Evolutionary conservation across 2,797 vertebrate genomes (phyloP), one percentile per base, ranked within the genome.

Genomic region (Galagoides demidoff): DNA sequence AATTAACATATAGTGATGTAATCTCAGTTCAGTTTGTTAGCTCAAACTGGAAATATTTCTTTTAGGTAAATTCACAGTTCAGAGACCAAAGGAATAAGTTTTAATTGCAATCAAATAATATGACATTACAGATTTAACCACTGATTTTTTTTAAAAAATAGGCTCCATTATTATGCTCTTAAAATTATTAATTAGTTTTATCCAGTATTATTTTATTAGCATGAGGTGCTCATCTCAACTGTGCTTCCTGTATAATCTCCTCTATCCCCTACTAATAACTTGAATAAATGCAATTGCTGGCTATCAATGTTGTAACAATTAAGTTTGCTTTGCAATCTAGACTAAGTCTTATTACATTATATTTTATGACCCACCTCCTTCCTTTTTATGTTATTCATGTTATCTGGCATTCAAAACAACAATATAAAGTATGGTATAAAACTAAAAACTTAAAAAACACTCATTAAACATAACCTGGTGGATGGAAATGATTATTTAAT

Each of bases 91-190:
- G 10, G 84, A 85, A 83, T 61, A n/a, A n/a, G 82, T 83, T 83
- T 88, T 71, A 91, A 91, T 49, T 94, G 27, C n/a, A 85, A 63
- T 29, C 31, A 90, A 85, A 85, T 57, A 76, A 82, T 27, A 77
- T 64, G 45, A 52, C 7, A 34, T 10, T 78, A 1, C 29, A 63
- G 19, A 77, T n/a, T 70, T 91, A 85, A 31, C 7, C 37, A 39
- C 13, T 78, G 27, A 31, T 23, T 19, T 6, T 82, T 87, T 52
- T 49, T 74, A 74, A 52, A 3, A 95, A 7, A 10, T 85, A 25
- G 11, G 4, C 13, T 86, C 86, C 20, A 83, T 77, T 61, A n/a
- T 81, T 37, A 10, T 84, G 17, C 85, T 70, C 37, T 91, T 73
- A 88, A 31, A 9, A 82, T 78, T 89, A 84, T 31, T 55, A 49